Percentiles rank a stretch among this genome's conserved stretches.
Conservation (phyloP, 2,797 vertebrate genomes). For the Chelon labrosus region DNA sequence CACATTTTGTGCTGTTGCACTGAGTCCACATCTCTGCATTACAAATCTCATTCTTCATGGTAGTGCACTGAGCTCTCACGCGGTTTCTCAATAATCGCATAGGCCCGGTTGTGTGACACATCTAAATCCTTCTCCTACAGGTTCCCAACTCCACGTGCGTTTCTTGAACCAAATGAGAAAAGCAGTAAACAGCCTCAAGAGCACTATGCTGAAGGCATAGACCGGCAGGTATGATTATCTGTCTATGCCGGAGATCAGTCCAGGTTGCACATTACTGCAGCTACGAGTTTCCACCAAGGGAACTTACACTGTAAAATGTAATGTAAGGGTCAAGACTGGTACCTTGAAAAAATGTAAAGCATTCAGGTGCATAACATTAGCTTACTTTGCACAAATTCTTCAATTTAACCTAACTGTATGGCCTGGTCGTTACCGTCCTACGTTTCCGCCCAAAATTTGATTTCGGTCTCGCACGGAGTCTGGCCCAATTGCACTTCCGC, state of each 20-base stretch:
- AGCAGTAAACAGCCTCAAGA: conserved; percentile 38
- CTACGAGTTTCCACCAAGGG: conserved; percentile 13
- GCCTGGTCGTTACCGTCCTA: too few relatives aligned
- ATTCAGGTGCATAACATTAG: conserved; percentile 10
- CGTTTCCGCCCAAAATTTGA: too few relatives aligned
- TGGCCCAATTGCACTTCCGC: too few relatives aligned
- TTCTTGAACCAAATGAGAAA: conserved; percentile 47
- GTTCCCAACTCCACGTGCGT: conserved; percentile 58
- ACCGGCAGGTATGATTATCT: conserved; percentile 29
- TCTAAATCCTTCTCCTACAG: conserved; percentile 72
- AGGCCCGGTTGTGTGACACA: conserved; percentile 52
- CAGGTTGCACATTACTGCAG: conserved; percentile 34
- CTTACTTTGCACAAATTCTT: conserved; percentile 28
- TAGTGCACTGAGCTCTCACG: conserved; percentile 63
- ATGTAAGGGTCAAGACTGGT: conserved; percentile 14
- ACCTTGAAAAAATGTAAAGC: conserved; percentile 1
- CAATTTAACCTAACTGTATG: conserved; percentile 4
- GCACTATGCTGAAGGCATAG: conserved; percentile 17
- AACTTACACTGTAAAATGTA: conserved; percentile 8
- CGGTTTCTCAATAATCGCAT: conserved; percentile 71
- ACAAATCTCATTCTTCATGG: conserved; percentile 76
- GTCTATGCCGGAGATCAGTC: conserved; percentile 30
- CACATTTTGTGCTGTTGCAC: conserved; percentile 49
- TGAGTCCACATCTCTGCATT: conserved; percentile 64
- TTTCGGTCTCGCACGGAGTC: too few relatives aligned